Percentiles rank a stretch among this genome's conserved stretches.
phyloP scores from a whole-genome alignment of 2,888 invertebrate genomes.

The Apoda limacodes region DNA sequence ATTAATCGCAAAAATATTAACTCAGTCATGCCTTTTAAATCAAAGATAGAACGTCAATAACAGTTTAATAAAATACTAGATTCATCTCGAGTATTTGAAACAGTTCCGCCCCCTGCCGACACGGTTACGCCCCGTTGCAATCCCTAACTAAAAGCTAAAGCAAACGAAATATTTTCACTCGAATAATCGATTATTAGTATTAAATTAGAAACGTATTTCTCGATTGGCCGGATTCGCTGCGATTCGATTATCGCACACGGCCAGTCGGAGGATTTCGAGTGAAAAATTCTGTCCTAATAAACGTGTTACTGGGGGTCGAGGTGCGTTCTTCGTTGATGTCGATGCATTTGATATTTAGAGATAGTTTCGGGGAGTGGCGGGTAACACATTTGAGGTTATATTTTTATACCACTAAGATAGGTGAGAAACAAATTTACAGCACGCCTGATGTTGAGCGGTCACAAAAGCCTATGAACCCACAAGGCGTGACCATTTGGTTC shows the following conservation, averaged over 20 bases:
- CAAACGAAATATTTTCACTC: conserved; percentile 13
- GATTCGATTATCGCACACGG: conserved; percentile 35
- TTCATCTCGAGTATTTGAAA: no score
- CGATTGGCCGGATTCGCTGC: conserved; percentile 45
- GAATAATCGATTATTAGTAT: conserved; percentile 32
- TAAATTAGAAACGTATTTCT: conserved; percentile 51
- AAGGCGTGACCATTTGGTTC: no score
- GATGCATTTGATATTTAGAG: conserved; percentile 9
- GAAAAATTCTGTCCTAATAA: conserved; percentile 29
- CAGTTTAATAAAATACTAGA: no score
- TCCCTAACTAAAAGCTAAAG: conserved; percentile 5
- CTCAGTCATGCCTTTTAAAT: no score
- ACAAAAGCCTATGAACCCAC: no score
- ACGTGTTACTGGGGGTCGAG: conserved; percentile 17
- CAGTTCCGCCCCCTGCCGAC: conserved; percentile 3
- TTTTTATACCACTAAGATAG: no score
- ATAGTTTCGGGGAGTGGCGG: no score
- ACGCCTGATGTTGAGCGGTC: no score
- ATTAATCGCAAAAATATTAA: no score
- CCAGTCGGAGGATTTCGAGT: conserved; percentile 19
- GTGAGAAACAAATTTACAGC: no score
- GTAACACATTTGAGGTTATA: no score
- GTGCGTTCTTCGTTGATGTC: conserved; percentile 8
- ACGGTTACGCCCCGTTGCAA: conserved; percentile 4
- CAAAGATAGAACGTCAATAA: no score